Percentiles rank a stretch among this genome's conserved stretches.
These are phyloP conservation scores for Epinephelus awoara DNA, from an alignment of 2,797 vertebrate genomes.

Conservation along the genomic window DNA sequence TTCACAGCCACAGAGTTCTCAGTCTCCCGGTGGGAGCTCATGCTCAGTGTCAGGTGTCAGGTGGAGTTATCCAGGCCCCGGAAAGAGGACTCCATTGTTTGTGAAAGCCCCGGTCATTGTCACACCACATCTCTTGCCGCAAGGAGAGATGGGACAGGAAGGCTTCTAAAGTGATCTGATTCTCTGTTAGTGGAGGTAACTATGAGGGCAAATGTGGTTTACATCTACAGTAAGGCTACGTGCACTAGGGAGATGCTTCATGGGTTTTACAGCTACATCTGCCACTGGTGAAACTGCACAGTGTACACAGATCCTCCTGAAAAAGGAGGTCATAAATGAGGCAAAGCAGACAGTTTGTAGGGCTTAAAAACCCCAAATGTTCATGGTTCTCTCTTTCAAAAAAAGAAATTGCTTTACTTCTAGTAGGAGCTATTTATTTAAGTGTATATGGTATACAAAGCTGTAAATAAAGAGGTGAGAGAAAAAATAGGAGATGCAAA, in stretches of 20 bases:
- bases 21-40: constrained; percentile 73
- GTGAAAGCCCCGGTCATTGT: constrained; percentile 80
- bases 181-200: constrained; percentile 67
- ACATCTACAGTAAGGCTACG: constrained; percentile 39
- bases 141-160: constrained; percentile 75
- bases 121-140: constrained; percentile 72
- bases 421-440: neutral
- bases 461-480: constrained; percentile 15
- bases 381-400: neutral
- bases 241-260: constrained; percentile 31
- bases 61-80: constrained; percentile 70
- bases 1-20: constrained; percentile 67
- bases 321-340: too few relatives aligned
- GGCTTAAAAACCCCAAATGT: neutral
- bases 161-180: constrained; percentile 73
- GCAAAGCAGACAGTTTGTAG: neutral
- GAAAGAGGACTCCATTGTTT: constrained; percentile 76
- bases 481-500: neutral
- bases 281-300: constrained; percentile 5
- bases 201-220: constrained; percentile 48
- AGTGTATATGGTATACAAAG: neutral
- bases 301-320: too few relatives aligned
- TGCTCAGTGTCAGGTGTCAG: constrained; percentile 84
- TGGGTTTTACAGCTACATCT: constrained; percentile 18
- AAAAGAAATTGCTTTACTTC: neutral